Conservation (phyloP, 2,113 vertebrate species). For the Gavialis gangeticus region DNA sequence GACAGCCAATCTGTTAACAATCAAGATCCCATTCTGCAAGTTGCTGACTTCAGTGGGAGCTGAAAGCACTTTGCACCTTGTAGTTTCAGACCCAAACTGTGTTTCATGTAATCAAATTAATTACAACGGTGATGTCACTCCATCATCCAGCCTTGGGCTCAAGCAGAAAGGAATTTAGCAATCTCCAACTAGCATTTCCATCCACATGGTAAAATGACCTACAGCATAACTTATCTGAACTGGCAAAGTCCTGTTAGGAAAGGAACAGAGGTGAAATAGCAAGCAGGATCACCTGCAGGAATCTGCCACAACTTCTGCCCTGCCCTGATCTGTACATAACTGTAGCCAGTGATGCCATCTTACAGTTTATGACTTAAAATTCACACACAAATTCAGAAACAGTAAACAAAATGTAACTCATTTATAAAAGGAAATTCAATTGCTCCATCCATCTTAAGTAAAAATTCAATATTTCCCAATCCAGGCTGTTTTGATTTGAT, state of each 20-base stretch:
- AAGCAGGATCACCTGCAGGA: not conserved
- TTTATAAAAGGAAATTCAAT: conserved; percentile 70
- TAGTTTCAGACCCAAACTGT: not conserved
- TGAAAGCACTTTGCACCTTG: not conserved
- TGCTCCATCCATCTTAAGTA: conserved; percentile 61
- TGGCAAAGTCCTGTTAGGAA: not conserved
- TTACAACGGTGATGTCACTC: not conserved
- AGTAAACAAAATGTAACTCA: conserved; percentile 68
- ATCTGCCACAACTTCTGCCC: not conserved
- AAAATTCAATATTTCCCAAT: conserved; percentile 68
- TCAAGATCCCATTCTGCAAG: not conserved
- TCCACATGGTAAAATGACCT: not conserved
- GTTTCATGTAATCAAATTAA: not conserved
- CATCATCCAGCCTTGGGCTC: not conserved
- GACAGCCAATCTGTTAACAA: not conserved
- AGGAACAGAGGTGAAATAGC: not conserved
- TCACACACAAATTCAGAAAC: conserved; percentile 6
- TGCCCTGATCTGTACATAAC: not conserved
- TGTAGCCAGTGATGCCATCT: not conserved
- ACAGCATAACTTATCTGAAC: not conserved
- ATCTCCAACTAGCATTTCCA: not conserved
- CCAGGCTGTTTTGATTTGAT: conserved; percentile 42
- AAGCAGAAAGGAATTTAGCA: not conserved
- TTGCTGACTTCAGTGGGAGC: not conserved
- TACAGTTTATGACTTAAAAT: not conserved